These are phyloP conservation scores for Linnaemya tessellans DNA, from an alignment of 2,888 invertebrate genomes.

Conservation along the genomic window DNA sequence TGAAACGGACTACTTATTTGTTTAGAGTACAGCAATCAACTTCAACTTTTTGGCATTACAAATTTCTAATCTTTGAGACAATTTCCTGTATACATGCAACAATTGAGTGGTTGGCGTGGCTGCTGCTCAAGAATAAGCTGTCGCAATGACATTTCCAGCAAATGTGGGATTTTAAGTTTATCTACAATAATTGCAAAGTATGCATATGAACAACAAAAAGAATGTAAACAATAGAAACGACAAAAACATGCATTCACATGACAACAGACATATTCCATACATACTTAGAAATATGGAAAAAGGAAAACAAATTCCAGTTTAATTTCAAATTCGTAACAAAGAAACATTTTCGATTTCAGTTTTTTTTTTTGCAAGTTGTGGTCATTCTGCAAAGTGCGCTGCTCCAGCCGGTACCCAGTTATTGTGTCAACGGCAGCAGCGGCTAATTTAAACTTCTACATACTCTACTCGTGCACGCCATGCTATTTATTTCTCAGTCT, in stretches of 20 bases:
- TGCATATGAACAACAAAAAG: constrained; percentile 18
- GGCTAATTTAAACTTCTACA: constrained; percentile 48
- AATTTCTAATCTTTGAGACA: neutral
- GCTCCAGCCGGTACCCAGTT: constrained; percentile 4
- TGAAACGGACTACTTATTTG: too few species aligned
- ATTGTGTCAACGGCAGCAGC: constrained; percentile 44
- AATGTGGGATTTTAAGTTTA: constrained; percentile 46
- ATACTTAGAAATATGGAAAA: constrained; percentile 29
- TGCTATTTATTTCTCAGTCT: constrained; percentile 17
- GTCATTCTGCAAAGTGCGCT: constrained; percentile 2
- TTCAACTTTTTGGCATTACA: neutral
- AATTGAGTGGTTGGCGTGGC: neutral
- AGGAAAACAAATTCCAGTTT: constrained; percentile 35
- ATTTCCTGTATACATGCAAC: neutral
- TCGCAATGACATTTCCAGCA: constrained; percentile 33
- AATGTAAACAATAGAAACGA: neutral
- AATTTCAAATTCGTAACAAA: constrained; percentile 39
- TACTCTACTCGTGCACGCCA: neutral
- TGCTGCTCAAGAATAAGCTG: constrained; percentile 59
- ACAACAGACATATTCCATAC: constrained; percentile 56
- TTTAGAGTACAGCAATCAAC: too few species aligned
- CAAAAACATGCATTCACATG: constrained; percentile 44
- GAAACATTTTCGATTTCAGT: constrained; percentile 59
- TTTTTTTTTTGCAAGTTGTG: neutral
- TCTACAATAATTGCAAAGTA: constrained; percentile 32